Evolutionary conservation across 2,888 invertebrate genomes (phyloP).

Genomic region (Acanthoscelides obtectus): DNA sequence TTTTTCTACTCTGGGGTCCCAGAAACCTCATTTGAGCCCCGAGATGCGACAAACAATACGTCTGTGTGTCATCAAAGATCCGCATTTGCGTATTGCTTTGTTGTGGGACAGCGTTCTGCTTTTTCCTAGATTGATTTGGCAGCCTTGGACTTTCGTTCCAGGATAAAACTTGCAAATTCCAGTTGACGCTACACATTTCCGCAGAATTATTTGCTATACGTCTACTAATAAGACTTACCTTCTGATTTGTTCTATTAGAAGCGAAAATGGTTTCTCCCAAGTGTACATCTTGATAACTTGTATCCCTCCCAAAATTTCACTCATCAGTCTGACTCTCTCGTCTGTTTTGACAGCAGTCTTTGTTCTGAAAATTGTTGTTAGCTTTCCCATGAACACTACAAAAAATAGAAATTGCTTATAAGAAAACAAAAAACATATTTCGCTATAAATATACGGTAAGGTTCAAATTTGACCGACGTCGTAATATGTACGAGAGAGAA

Average conservation of each 20-base stretch:
- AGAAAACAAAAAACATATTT: neutral
- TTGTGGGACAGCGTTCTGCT: too few species aligned
- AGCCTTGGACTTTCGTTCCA: neutral
- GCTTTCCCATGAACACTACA: constrained; percentile 33
- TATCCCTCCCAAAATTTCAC: constrained; percentile 65
- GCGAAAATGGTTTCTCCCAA: constrained; percentile 63
- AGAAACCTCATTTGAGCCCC: too few species aligned
- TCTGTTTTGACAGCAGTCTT: constrained; percentile 52
- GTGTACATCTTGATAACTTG: constrained; percentile 71
- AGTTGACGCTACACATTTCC: neutral
- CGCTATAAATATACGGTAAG: neutral
- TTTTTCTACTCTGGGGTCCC: too few species aligned
- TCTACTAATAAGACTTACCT: constrained; percentile 27
- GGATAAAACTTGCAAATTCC: too few species aligned
- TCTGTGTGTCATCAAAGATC: too few species aligned
- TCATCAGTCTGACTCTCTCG: constrained; percentile 63
- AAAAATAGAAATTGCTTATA: constrained; percentile 4
- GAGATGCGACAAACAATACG: too few species aligned
- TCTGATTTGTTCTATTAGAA: constrained; percentile 46
- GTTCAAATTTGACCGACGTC: too few species aligned
- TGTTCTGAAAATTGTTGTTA: constrained; percentile 40
- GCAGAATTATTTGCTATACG: neutral
- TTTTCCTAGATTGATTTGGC: too few species aligned
- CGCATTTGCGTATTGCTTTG: too few species aligned
- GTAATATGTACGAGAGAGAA: too few species aligned